phyloP scores from a whole-genome alignment of 2,113 vertebrate species.

The Channa argus region DNA sequence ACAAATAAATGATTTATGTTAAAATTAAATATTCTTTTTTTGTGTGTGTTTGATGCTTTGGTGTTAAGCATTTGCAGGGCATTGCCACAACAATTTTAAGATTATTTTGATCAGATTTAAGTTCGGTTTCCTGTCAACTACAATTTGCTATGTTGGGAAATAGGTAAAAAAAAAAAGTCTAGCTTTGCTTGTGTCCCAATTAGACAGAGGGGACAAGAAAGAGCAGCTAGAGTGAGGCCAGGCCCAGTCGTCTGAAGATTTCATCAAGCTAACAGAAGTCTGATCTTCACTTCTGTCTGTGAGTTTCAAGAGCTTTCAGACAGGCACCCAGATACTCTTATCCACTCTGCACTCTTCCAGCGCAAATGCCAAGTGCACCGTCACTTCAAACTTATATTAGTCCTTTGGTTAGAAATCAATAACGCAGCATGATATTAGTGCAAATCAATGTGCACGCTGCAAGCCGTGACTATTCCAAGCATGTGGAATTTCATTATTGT shows the following conservation, averaged over 20 bases:
- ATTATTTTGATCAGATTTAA: constrained; percentile 43
- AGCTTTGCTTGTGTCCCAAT: constrained; percentile 59
- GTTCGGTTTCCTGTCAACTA: constrained; percentile 52
- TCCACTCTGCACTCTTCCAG: constrained; percentile 64
- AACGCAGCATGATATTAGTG: constrained; percentile 81
- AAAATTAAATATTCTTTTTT: constrained; percentile 31
- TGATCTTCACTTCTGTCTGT: constrained; percentile 70
- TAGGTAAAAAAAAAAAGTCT: neutral
- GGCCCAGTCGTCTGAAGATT: constrained; percentile 61
- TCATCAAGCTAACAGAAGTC: constrained; percentile 64
- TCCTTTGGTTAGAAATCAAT: constrained; percentile 80
- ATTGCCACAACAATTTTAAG: neutral
- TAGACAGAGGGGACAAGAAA: constrained; percentile 56
- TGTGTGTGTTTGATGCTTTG: constrained; percentile 28
- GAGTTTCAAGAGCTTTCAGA: constrained; percentile 70
- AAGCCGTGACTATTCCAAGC: constrained; percentile 69
- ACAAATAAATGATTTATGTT: constrained; percentile 41
- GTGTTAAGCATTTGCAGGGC: constrained; percentile 27
- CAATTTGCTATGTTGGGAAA: constrained; percentile 23
- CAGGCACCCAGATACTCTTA: constrained; percentile 64
- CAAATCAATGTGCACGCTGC: constrained; percentile 72
- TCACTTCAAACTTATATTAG: constrained; percentile 79
- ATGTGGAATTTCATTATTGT: constrained; percentile 75
- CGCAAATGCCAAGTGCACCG: constrained; percentile 74
- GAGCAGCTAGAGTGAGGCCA: constrained; percentile 64